Evolutionary conservation across 1,140 invertebrate species (phyloP), one percentile per base, ranked within the genome.

Genomic region (Heliconius hewitsoni): DNA sequence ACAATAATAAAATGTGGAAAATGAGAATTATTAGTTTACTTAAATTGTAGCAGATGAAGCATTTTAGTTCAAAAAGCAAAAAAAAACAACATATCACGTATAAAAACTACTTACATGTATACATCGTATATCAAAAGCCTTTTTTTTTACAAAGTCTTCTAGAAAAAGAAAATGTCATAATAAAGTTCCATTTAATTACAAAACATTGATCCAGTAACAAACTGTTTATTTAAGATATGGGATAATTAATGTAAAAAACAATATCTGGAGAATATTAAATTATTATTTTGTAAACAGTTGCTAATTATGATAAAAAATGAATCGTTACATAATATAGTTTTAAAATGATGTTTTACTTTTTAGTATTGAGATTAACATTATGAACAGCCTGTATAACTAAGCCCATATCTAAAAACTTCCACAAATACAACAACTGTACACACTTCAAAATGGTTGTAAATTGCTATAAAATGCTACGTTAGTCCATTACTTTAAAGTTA

Each of bases 401-500:
- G 9, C 27, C 60, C 60, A 66, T 30, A 66, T 30, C 60, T 66
- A 30, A n/a, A 27, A 46, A 46, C 13, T 46, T 46, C 13, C 16
- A 30, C 60, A 13, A 27, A 27, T 30, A 16, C 60, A 66, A 66
- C 60, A 66, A 27, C 9, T 66, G 60, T 66, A 66, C 16, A 66
- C 8, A 27, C 27, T 66, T 13, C 60, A 66, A 66, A 66, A 66
- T 66, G 27, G 11, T 66, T 66, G 60, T 66, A 66, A 66, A 66
- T n/a, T 66, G 60, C 9, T 66, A 66, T 66, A 27, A 66, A 66
- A 66, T 13, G 60, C 27, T 66, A 66, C 3, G 27, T 66, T 30
- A 66, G 23, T 73, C 50, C 3, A n/a, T 46, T 73, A 73, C 50
- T 73, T 37, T 73, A 42, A 73, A 60, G 57, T 60, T 60, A n/a